Percentiles rank a stretch among this genome's conserved stretches.
phyloP scores from a whole-genome alignment of 2,888 invertebrate species.

The Elysia crispata region DNA sequence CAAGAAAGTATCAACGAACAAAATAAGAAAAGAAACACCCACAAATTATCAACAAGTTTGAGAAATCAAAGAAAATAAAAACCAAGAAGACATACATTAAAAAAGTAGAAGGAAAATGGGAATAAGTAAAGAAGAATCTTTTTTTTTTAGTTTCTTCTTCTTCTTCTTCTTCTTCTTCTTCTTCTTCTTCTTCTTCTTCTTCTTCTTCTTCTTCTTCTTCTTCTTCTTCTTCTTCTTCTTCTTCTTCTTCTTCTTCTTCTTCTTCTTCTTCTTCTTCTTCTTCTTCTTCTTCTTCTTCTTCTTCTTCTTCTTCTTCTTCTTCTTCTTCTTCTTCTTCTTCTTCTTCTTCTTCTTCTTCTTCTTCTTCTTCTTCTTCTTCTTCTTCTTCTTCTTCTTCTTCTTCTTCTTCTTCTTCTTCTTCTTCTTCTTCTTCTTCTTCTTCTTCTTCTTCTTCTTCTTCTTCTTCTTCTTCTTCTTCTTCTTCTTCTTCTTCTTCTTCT shows the following conservation, averaged over 20 bases:
- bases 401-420: constrained; percentile 5
- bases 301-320: neutral
- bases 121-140: no score
- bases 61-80: no score
- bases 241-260: neutral
- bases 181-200: neutral
- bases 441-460: neutral
- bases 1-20: no score
- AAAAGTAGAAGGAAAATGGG: no score
- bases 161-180: neutral
- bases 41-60: no score
- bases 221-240: constrained; percentile 47
- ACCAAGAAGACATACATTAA: no score
- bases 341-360: neutral
- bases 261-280: neutral
- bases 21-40: no score
- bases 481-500: neutral
- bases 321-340: constrained; percentile 15
- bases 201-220: constrained; percentile 26
- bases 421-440: constrained; percentile 16
- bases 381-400: constrained; percentile 6
- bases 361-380: neutral
- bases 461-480: constrained; percentile 2
- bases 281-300: neutral
- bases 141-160: neutral